Evolutionary conservation across 2,888 invertebrate species (phyloP).

Genomic region (Dromius quadrimaculatus): DNA sequence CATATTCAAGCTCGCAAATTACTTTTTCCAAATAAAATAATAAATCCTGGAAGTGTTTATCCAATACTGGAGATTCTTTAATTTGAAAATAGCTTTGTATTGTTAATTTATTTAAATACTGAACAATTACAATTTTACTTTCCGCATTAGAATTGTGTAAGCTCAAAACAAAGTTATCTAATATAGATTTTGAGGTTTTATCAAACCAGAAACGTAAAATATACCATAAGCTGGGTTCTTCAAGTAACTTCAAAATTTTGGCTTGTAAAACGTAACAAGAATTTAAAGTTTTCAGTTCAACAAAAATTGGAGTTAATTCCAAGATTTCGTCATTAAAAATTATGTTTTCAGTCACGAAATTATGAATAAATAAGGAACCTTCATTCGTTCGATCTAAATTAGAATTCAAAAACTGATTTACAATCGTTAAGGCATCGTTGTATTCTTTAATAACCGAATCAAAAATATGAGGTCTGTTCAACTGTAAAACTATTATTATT

Average conservation of each 20-base stretch:
- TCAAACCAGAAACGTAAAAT: constrained; percentile 57
- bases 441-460: constrained; percentile 69
- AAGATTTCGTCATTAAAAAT: constrained; percentile 59
- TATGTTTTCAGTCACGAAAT: constrained; percentile 67
- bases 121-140: constrained; percentile 52
- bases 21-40: constrained; percentile 12
- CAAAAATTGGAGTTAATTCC: constrained; percentile 60
- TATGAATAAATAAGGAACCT: constrained; percentile 59
- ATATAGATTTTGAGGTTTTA: constrained; percentile 18
- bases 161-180: constrained; percentile 47
- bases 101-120: constrained; percentile 46
- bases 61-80: constrained; percentile 1
- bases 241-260: constrained; percentile 59
- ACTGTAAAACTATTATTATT: constrained; percentile 69
- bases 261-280: constrained; percentile 58
- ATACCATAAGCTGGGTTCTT: constrained; percentile 57
- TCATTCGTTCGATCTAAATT: constrained; percentile 56
- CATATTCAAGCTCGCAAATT: constrained; percentile 8
- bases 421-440: constrained; percentile 64
- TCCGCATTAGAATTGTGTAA: constrained; percentile 49
- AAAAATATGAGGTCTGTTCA: constrained; percentile 69
- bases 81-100: constrained; percentile 27
- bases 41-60: constrained; percentile 11
- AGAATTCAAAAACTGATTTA: constrained; percentile 65
- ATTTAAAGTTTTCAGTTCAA: constrained; percentile 58